Percentiles rank a stretch among this genome's conserved stretches.
Evolutionary conservation across 2,888 invertebrate species (phyloP).

Genomic region (Thymelicus lineola): DNA sequence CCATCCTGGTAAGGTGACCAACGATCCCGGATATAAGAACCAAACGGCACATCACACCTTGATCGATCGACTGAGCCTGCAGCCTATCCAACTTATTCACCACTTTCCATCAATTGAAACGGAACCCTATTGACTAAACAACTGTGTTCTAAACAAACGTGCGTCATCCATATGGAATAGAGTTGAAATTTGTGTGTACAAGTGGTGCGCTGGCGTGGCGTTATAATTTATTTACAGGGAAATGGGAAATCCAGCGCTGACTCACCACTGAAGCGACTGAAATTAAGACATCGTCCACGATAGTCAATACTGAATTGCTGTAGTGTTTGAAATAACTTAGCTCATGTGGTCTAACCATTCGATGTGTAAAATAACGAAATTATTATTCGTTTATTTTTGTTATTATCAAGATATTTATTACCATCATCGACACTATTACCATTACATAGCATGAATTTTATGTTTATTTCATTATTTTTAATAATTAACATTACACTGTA

Average conservation of each 20-base stretch:
- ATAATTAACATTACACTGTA: too few relatives aligned
- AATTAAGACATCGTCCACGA: constrained; percentile 20
- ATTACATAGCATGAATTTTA: too few relatives aligned
- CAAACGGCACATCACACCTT: constrained; percentile 44
- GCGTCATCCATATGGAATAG: constrained; percentile 9
- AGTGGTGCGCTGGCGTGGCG: constrained; percentile 5
- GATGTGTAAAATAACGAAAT: too few relatives aligned
- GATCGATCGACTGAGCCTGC: constrained; percentile 41
- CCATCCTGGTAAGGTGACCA: constrained; percentile 35
- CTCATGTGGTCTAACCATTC: too few relatives aligned
- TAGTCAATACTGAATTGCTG: background rate
- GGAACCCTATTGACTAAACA: constrained; percentile 11
- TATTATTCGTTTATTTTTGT: too few relatives aligned
- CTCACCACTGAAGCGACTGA: constrained; percentile 41
- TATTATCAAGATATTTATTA: too few relatives aligned
- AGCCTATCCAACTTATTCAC: background rate
- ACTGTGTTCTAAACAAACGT: constrained; percentile 1
- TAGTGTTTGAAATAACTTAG: background rate
- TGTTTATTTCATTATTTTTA: too few relatives aligned
- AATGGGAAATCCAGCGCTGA: constrained; percentile 44
- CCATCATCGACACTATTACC: too few relatives aligned
- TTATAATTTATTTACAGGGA: constrained; percentile 41
- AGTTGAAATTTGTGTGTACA: constrained; percentile 5
- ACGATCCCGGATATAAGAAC: constrained; percentile 38
- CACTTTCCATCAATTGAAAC: constrained; percentile 19